Conservation (phyloP, 1,140 invertebrate genomes). For the Schmidtea mediterranea region DNA sequence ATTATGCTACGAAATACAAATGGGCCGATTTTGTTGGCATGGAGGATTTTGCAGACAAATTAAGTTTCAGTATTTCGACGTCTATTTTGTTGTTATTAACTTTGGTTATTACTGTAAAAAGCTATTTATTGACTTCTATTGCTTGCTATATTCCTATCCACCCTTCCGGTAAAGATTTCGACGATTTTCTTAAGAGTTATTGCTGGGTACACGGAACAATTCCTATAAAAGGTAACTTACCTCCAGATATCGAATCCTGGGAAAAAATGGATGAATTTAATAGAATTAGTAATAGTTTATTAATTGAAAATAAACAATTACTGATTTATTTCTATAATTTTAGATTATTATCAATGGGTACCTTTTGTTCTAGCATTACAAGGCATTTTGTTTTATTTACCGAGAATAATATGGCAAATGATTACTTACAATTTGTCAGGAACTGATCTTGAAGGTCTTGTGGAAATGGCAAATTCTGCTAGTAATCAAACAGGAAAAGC, state of each 20-base stretch:
- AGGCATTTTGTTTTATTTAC: not conserved
- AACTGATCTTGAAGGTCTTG: conserved; percentile 3
- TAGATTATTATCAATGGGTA: conserved; percentile 6
- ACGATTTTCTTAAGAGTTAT: not conserved
- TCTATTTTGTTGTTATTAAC: not conserved
- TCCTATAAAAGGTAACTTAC: not conserved
- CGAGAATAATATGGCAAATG: conserved; percentile 2
- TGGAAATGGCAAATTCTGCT: conserved; percentile 1
- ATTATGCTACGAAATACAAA: not conserved
- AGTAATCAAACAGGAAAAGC: not conserved
- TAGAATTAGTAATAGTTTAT: not conserved
- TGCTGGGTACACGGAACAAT: conserved; percentile 2
- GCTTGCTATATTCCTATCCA: not conserved
- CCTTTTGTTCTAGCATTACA: not conserved
- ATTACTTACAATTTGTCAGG: not conserved
- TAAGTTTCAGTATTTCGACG: not conserved
- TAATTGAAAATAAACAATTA: too few species aligned
- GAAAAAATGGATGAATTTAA: not conserved
- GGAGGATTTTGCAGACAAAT: conserved; percentile 4
- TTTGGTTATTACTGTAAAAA: not conserved
- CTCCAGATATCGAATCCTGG: not conserved
- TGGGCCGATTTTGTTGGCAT: not conserved
- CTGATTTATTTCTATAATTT: too few species aligned
- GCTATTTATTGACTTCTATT: not conserved
- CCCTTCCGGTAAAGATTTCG: not conserved